phyloP scores from a whole-genome alignment of 2,113 vertebrate species.

The Maccullochella peelii region DNA sequence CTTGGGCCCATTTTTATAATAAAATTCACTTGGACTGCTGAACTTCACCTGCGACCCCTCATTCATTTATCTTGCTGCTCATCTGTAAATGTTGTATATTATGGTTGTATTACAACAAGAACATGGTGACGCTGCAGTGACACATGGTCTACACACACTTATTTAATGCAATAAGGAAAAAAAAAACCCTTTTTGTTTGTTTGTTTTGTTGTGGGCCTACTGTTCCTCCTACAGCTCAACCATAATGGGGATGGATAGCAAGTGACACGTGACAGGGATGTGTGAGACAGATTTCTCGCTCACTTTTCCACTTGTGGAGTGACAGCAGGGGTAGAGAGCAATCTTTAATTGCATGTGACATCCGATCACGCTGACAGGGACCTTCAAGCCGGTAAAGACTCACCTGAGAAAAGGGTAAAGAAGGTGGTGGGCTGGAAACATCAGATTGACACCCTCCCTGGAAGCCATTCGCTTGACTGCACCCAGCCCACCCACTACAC shows the following conservation, averaged over 20 bases:
- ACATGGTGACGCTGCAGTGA: not conserved
- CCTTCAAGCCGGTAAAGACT: slow-evolving; percentile 49
- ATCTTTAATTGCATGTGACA: slow-evolving; percentile 67
- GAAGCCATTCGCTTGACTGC: slow-evolving; percentile 19
- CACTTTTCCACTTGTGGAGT: slow-evolving; percentile 32
- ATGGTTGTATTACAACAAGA: not conserved
- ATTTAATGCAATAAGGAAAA: not conserved
- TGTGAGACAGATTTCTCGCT: slow-evolving; percentile 41
- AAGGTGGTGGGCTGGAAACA: slow-evolving; percentile 43
- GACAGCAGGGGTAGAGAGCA: slow-evolving; percentile 34
- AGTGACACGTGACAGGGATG: slow-evolving; percentile 51
- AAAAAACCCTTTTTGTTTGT: not conserved
- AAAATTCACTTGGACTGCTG: too few species aligned
- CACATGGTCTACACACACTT: not conserved
- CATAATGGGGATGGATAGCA: slow-evolving; percentile 37
- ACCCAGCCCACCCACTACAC: slow-evolving; percentile 5
- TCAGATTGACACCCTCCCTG: slow-evolving; percentile 40
- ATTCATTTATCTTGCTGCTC: not conserved
- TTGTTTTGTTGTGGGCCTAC: not conserved
- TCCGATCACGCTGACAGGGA: slow-evolving; percentile 25
- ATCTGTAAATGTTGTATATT: not conserved
- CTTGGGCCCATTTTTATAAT: too few species aligned
- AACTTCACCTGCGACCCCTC: too few species aligned
- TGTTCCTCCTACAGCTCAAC: slow-evolving; percentile 7
- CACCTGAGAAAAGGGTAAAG: slow-evolving; percentile 55